Percentiles rank a stretch among this genome's conserved stretches.
These are phyloP conservation scores for Athetis lepigone DNA, from an alignment of 2,888 invertebrate genomes.

Conservation along the genomic window DNA sequence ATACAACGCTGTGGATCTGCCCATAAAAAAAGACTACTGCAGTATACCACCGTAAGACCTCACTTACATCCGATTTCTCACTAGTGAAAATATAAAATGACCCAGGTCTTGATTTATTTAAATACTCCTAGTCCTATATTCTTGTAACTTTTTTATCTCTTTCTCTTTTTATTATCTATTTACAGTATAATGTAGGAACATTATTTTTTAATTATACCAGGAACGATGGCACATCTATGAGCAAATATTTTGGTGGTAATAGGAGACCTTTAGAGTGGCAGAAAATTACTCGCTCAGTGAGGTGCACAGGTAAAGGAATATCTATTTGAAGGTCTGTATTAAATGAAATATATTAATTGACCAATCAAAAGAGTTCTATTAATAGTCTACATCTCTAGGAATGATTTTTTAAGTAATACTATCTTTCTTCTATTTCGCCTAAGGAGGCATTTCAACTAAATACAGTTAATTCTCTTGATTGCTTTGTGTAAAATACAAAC, in stretches of 20 bases:
- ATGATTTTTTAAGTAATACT: too few species aligned
- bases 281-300: neutral
- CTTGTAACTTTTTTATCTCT: neutral
- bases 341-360: neutral
- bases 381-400: too few species aligned
- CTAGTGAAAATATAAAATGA: too few species aligned
- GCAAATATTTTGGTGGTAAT: slow-evolving; percentile 43
- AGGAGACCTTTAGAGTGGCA: slow-evolving; percentile 10
- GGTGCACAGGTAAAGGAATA: neutral
- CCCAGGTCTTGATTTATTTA: neutral
- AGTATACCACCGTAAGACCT: too few species aligned
- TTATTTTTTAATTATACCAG: slow-evolving; percentile 21
- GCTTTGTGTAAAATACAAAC: slow-evolving; percentile 6
- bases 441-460: neutral
- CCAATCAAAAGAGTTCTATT: neutral
- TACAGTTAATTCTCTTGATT: neutral
- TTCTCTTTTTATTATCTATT: slow-evolving; percentile 20
- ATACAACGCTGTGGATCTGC: too few species aligned
- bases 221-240: slow-evolving; percentile 41
- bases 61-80: too few species aligned
- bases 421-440: neutral
- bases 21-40: too few species aligned
- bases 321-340: neutral
- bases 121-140: neutral
- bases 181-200: slow-evolving; percentile 42